Conservation (phyloP, 2,113 vertebrate genomes). For the Salvelinus fontinalis region DNA sequence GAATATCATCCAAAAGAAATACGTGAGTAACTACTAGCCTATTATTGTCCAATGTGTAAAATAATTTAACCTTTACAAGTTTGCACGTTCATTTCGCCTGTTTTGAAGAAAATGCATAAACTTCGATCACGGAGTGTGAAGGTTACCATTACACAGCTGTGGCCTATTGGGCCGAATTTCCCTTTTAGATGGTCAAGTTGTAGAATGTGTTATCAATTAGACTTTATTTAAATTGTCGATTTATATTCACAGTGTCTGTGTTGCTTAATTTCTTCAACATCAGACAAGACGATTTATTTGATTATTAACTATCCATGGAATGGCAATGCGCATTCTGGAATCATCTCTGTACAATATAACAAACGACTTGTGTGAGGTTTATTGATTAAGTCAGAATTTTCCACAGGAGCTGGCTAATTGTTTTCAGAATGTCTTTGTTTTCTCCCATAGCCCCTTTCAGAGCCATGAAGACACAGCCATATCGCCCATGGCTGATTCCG, state of each 20-base stretch:
- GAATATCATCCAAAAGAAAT: conserved; percentile 99
- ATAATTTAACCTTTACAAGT: conserved; percentile 49
- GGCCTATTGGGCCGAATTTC: conserved; percentile 28
- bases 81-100: conserved; percentile 47
- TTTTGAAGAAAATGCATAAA: conserved; percentile 68
- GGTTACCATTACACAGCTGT: conserved; percentile 42
- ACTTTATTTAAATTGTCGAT: conserved; percentile 42
- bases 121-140: conserved; percentile 61
- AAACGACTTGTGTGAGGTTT: neutral
- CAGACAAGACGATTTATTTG: conserved; percentile 64
- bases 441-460: conserved; percentile 50
- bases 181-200: conserved; percentile 12
- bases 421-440: conserved; percentile 69
- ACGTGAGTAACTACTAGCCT: conserved; percentile 82
- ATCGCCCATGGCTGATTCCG: conserved; percentile 53
- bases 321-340: neutral
- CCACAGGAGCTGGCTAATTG: conserved; percentile 39
- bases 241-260: conserved; percentile 54
- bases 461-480: conserved; percentile 55
- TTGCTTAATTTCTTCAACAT: conserved; percentile 65
- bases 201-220: conserved; percentile 23
- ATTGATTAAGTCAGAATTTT: conserved; percentile 6
- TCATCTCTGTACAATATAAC: neutral
- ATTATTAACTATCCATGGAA: neutral
- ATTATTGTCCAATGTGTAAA: neutral